Evolutionary conservation across 1,140 invertebrate species (phyloP), one percentile per base, ranked within the genome.

Genomic region (Philaenus spumarius): DNA sequence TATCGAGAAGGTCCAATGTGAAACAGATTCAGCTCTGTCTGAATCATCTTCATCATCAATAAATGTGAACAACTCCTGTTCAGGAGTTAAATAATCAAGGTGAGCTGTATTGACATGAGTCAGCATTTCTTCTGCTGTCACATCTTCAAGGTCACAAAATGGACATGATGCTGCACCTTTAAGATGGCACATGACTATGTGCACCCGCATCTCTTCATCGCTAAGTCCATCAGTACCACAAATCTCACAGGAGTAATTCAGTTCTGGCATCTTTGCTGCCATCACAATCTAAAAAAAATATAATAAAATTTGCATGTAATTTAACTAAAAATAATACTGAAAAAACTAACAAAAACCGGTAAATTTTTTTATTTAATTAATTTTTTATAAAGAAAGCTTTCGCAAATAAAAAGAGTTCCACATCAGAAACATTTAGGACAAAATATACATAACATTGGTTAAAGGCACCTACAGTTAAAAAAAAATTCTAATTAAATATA

Each of bases 101-200:
- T 91, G 88, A 14, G 82, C 86, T 59, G 81, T 82, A 71, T 90
- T 89, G 1, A 91, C 87, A 68, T 91, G 89, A 12, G 84, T 69
- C 53, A 86, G 73, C 72, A 91, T 83, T 72, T 91, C 87, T 14
- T 83, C 81, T 4, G 82, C 79, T 17, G 82, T 82, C 11, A 85
- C 79, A 58, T 83, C 81, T 11, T 80, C 80, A 35, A 89, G 75
- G 69, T 89, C 86, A 73, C 90, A 93, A 69, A 91, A 90, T 0
- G 89, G 87, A 69, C 89, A 91, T 26, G 83, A 83, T 15, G 82
- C 80, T 52, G 83, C 80, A 4, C 85, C 85, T 58, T 89, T 85
- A 3, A 91, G 78, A 72, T 91, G 89, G 65, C 80, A 83, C 22
- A 83, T 76, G 30, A 86, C 74, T 59, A 87, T 87, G 71, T 93